Evolutionary conservation across 1,140 invertebrate species (phyloP).

Genomic region (Oedothorax gibbosus): DNA sequence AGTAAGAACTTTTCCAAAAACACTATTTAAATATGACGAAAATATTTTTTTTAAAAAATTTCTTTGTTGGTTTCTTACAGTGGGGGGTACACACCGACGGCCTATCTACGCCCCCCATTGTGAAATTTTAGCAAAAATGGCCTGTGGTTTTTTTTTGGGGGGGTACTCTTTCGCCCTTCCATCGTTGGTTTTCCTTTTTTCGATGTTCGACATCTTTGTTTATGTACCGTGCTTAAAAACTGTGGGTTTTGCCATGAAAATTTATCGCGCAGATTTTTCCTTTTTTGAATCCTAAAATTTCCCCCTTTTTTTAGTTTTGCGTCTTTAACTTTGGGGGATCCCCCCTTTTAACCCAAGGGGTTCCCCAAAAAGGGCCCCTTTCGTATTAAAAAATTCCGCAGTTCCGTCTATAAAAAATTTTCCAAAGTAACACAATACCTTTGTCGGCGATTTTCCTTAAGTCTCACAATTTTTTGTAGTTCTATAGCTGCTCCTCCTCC

Average conservation of each 20-base stretch:
- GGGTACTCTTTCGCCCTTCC: too few relatives aligned
- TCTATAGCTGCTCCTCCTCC: not conserved
- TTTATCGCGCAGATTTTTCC: too few relatives aligned
- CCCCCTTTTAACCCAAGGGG: too few relatives aligned
- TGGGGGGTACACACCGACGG: constrained; percentile 4
- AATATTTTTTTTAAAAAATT: constrained; percentile 38
- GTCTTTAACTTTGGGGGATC: too few relatives aligned
- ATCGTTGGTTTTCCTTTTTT: too few relatives aligned
- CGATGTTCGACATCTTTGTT: not conserved
- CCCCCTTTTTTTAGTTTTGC: too few relatives aligned
- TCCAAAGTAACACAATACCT: constrained; percentile 14
- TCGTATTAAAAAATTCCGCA: not conserved
- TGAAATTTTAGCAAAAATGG: constrained; percentile 20
- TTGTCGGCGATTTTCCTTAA: constrained; percentile 1
- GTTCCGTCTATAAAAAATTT: not conserved
- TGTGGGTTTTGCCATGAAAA: not conserved
- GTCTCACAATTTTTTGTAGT: not conserved
- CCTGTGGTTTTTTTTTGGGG: constrained; percentile 12
- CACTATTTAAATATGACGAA: constrained; percentile 6
- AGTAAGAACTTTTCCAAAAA: constrained; percentile 12
- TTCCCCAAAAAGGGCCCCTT: too few relatives aligned
- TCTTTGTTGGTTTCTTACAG: constrained; percentile 8
- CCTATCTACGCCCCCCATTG: constrained; percentile 10
- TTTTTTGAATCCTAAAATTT: too few relatives aligned
- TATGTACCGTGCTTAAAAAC: constrained; percentile 5